A percentile compares a stretch with the other conserved stretches of the same genome.
Evolutionary conservation across 2,113 vertebrate species (phyloP).

Genomic region (Cathartes aura): DNA sequence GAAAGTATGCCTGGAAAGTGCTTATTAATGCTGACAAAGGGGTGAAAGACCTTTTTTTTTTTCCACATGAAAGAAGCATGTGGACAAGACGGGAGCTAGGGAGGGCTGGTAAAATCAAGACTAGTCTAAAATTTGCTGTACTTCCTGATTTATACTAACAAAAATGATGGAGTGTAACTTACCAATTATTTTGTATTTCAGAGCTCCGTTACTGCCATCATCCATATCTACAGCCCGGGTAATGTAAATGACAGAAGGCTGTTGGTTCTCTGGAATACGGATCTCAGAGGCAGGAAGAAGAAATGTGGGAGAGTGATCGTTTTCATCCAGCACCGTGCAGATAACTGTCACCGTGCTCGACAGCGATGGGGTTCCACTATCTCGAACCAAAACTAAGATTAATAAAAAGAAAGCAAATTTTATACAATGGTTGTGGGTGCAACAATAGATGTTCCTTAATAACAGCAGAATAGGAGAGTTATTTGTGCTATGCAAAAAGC

Average conservation of each 20-base stretch:
- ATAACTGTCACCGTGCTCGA: constrained; percentile 79
- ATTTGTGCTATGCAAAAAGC: neutral
- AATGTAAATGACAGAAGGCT: constrained; percentile 78
- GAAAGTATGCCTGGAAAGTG: neutral
- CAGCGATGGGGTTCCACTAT: constrained; percentile 75
- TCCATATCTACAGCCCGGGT: constrained; percentile 84
- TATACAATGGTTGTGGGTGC: neutral
- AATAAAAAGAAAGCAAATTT: constrained; percentile 7
- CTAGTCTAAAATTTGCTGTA: neutral
- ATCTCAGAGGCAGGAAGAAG: constrained; percentile 76
- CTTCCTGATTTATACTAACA: neutral
- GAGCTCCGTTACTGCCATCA: constrained; percentile 79
- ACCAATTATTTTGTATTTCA: constrained; percentile 85
- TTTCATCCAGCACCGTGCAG: constrained; percentile 87
- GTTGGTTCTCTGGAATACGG: constrained; percentile 86
- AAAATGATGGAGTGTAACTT: constrained; percentile 24
- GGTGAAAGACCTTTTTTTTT: neutral
- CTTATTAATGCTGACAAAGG: neutral
- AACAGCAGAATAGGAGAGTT: neutral
- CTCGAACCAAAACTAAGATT: constrained; percentile 84
- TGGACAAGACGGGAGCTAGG: neutral
- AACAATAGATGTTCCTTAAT: neutral
- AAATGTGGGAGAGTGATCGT: constrained; percentile 86
- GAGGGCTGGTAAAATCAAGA: neutral
- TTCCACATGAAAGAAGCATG: neutral